A percentile compares a stretch with the other conserved stretches of the same genome.
These are phyloP conservation scores for Rhizomys pruinosus DNA, from an alignment of 2,113 vertebrate genomes.

Conservation along the genomic window DNA sequence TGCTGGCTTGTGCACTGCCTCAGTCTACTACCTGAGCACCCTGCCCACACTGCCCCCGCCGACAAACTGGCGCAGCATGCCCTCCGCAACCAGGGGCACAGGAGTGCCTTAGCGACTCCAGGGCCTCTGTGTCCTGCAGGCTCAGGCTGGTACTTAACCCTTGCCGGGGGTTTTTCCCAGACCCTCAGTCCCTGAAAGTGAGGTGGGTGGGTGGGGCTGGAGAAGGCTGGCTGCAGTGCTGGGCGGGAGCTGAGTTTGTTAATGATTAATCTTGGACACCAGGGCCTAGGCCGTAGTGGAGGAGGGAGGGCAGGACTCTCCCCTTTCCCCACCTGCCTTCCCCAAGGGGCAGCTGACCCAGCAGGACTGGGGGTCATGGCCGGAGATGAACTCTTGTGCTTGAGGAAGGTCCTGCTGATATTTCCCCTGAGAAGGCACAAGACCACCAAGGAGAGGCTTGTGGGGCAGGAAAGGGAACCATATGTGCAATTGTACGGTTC, in stretches of 20 bases:
- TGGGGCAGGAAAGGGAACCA: not conserved
- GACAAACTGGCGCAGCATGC: too few relatives aligned
- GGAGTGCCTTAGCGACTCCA: not conserved
- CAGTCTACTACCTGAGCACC: not conserved
- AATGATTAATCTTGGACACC: constrained; percentile 68
- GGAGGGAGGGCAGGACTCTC: not conserved
- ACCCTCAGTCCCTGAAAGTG: not conserved
- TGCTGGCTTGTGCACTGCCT: not conserved
- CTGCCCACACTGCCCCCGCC: not conserved
- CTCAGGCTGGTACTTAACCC: not conserved
- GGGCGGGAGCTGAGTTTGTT: constrained; percentile 38
- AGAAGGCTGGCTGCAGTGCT: not conserved
- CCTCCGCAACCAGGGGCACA: fast-evolving
- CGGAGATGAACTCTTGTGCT: not conserved
- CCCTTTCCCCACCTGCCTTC: not conserved
- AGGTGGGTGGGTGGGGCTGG: constrained; percentile 58
- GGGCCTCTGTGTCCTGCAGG: not conserved
- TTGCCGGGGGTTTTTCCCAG: not conserved
- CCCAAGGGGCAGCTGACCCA: not conserved
- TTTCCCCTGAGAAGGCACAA: not conserved
- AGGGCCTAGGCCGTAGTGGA: not conserved
- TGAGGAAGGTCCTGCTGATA: not conserved
- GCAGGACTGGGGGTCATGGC: not conserved
- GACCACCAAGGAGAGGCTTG: not conserved
- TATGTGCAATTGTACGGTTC: not conserved